Conservation (phyloP, 2,113 vertebrate species). For the Oryzias curvinotus region DNA sequence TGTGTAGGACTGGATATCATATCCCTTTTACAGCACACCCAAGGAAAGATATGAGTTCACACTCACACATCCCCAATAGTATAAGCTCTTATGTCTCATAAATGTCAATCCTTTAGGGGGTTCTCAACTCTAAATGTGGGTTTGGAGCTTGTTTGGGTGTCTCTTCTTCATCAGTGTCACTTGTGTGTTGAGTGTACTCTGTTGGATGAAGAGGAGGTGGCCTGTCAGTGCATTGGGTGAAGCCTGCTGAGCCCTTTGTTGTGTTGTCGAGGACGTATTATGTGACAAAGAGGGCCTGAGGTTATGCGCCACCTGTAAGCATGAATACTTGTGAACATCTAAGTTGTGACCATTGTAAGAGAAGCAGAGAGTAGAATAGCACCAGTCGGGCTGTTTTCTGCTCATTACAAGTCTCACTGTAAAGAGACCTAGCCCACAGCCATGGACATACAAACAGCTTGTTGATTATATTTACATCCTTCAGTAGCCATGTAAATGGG, state of each 20-base stretch:
- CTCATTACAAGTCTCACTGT: slow-evolving; percentile 15
- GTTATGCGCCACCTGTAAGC: slow-evolving; percentile 53
- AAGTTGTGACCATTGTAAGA: slow-evolving; percentile 17
- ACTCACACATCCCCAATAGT: slow-evolving; percentile 8
- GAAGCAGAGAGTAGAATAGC: slow-evolving; percentile 17
- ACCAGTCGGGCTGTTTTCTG: slow-evolving; percentile 6
- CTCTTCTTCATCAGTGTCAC: slow-evolving; percentile 30
- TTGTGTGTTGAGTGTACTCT: slow-evolving; percentile 27
- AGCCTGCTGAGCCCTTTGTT: slow-evolving; percentile 58
- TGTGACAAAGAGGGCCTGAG: slow-evolving; percentile 48
- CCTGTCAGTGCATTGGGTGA: slow-evolving; percentile 55
- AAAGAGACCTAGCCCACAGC: slow-evolving; percentile 36
- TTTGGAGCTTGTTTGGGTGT: slow-evolving; percentile 28
- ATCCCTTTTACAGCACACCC: slow-evolving; percentile 13
- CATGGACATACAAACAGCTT: slow-evolving; percentile 44
- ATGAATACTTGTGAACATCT: slow-evolving; percentile 51
- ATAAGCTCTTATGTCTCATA: not conserved
- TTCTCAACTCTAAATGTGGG: slow-evolving; percentile 17
- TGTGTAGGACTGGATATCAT: slow-evolving; percentile 19
- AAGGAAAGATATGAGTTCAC: slow-evolving; percentile 13
- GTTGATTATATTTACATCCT: slow-evolving; percentile 56
- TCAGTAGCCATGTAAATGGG: slow-evolving; percentile 44
- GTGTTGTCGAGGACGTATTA: slow-evolving; percentile 53
- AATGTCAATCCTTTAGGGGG: slow-evolving; percentile 11
- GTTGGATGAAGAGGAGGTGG: slow-evolving; percentile 38